phyloP scores from a whole-genome alignment of 2,888 invertebrate genomes.

The Drosophila antonietae region DNA sequence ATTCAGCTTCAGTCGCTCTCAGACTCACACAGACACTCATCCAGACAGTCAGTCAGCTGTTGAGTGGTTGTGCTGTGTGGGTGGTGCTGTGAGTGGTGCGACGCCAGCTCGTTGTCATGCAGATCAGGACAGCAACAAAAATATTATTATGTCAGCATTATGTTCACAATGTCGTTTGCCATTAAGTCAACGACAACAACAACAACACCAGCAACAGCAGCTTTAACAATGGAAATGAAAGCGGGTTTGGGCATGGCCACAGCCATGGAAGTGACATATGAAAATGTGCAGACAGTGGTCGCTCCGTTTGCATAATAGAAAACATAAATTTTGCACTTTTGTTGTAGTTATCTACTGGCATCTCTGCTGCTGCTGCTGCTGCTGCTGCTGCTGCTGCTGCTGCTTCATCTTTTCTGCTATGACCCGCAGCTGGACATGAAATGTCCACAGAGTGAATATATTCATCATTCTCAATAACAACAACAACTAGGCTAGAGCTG shows the following conservation, averaged over 20 bases:
- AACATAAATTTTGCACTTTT: slow-evolving; percentile 65
- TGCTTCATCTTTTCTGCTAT: not conserved
- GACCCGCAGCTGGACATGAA: slow-evolving; percentile 34
- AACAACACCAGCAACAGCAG: not conserved
- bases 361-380: not conserved
- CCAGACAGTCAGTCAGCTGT: slow-evolving; percentile 32
- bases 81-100: not conserved
- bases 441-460: slow-evolving; percentile 9
- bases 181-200: slow-evolving; percentile 66
- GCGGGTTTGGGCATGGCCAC: slow-evolving; percentile 1
- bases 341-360: slow-evolving; percentile 3
- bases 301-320: slow-evolving; percentile 62
- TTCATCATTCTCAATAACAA: slow-evolving; percentile 9
- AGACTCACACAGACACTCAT: slow-evolving; percentile 3
- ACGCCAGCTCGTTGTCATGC: slow-evolving; percentile 49
- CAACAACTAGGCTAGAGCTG: not conserved
- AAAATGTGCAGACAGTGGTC: slow-evolving; percentile 51
- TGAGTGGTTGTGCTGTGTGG: slow-evolving; percentile 4
- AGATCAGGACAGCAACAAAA: slow-evolving; percentile 71
- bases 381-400: not conserved
- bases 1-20: slow-evolving; percentile 42
- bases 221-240: slow-evolving; percentile 31
- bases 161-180: slow-evolving; percentile 76
- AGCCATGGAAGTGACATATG: slow-evolving; percentile 51
- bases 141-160: slow-evolving; percentile 78